phyloP scores from a whole-genome alignment of 2,113 vertebrate species.

The Hydrochoerus hydrochaeris region DNA sequence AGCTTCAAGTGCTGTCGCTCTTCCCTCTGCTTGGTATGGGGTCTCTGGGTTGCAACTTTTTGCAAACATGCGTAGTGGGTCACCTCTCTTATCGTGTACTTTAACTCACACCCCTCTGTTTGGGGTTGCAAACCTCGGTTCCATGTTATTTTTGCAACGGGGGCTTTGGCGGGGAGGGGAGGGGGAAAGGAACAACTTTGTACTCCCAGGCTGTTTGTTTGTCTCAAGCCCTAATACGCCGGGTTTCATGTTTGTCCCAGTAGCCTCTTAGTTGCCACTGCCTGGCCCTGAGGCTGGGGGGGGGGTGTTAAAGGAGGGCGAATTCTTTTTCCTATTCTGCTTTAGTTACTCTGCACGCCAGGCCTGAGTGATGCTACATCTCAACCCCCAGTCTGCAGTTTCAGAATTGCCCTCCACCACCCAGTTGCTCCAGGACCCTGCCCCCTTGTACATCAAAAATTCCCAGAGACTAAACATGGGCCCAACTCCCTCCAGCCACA shows the following conservation, averaged over 20 bases:
- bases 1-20: constrained; percentile 73
- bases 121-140: constrained; percentile 57
- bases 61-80: constrained; percentile 36
- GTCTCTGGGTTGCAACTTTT: constrained; percentile 76
- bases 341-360: background rate
- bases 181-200: constrained; percentile 14
- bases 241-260: constrained; percentile 35
- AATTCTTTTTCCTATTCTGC: background rate
- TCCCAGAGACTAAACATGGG: background rate
- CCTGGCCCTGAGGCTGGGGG: background rate
- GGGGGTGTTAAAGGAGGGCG: background rate
- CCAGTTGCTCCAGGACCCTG: background rate
- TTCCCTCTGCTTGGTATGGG: constrained; percentile 67
- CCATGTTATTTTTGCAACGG: constrained; percentile 69
- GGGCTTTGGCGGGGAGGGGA: background rate
- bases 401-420: background rate
- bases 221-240: background rate
- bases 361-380: background rate
- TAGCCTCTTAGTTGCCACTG: background rate
- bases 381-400: background rate
- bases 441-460: background rate
- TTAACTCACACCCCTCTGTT: constrained; percentile 61
- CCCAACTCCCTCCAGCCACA: constrained; percentile 5
- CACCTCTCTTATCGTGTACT: constrained; percentile 52
- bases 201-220: constrained; percentile 26